phyloP scores from a whole-genome alignment of 2,113 vertebrate species.

The Lophochroa leadbeateri region DNA sequence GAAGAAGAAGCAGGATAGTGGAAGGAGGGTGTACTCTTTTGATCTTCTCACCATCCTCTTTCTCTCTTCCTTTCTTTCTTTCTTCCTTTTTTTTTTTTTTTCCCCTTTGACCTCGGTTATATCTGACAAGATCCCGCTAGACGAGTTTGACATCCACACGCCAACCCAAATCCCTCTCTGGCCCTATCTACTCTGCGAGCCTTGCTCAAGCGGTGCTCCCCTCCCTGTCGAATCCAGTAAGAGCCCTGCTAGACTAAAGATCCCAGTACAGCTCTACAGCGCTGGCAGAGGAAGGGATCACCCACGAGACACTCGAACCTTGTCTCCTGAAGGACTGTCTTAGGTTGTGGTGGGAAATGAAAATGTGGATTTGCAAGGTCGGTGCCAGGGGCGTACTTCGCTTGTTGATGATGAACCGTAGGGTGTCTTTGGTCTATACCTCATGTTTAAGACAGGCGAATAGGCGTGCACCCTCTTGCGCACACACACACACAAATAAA shows the following conservation, averaged over 20 bases:
- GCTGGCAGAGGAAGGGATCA: background rate
- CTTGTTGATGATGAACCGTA: background rate
- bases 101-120: background rate
- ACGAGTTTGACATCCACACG: conserved; percentile 3
- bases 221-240: background rate
- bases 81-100: no score
- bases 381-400: background rate
- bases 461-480: background rate
- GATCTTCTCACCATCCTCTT: fast-evolving
- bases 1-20: no score
- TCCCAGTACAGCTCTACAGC: background rate
- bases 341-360: background rate
- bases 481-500: background rate
- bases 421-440: background rate
- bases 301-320: background rate
- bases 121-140: background rate
- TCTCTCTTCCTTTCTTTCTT: background rate
- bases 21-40: no score
- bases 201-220: background rate
- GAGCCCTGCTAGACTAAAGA: background rate
- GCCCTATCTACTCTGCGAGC: background rate
- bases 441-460: background rate
- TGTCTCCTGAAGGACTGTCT: background rate
- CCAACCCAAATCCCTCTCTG: background rate
- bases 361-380: background rate